Evolutionary conservation across 1,140 invertebrate species (phyloP), one percentile per base, ranked within the genome.

Genomic region (Drosophila takahashii): DNA sequence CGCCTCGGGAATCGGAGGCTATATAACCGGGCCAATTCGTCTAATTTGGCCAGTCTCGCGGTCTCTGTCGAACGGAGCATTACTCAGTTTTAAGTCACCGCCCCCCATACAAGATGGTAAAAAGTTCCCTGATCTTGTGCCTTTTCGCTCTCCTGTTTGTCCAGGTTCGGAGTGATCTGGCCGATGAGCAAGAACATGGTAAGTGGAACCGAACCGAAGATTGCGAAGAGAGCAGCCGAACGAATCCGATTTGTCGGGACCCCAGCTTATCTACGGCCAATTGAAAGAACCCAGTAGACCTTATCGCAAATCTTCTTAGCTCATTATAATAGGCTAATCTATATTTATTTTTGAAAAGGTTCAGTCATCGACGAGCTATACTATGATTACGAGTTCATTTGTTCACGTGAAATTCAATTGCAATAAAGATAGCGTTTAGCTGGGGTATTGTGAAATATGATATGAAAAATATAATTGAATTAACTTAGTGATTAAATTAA

Each of bases 21-120:
- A 86, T 86, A 89, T 86, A 86, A 86, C 59, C 53, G 29, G 32
- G 59, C 70, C 42, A 29, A 44, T 57, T 16, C 39, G 34, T 18
- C 42, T 13, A 13, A 29, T 22, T 67, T 45, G 47, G 59, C 48
- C 76, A 86, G 84, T 86, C 56, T 52, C 47, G 47, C 66, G 47
- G 45, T 44, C 67, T 29, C 37, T 58, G 45, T 66, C 56, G 37
- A 45, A 50, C 64, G n/a, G 37, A 50, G 36, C 48, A 29, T 51
- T 67, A 27, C 59, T 65, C 36, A 52, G 4, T 52, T 52, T 5
- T 2, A 52, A 67, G 37, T 36, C 11, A 47, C 26, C n/a, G 11
- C 29, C 41, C 9, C 18, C 0, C 15, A n/a, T n/a, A n/a, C 42
- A 69, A 74, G 39, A 84, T 81, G 79, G 47, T 41, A 22, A 60